Conservation (phyloP, 2,113 vertebrate genomes). For the Hippoglossus stenolepis region DNA sequence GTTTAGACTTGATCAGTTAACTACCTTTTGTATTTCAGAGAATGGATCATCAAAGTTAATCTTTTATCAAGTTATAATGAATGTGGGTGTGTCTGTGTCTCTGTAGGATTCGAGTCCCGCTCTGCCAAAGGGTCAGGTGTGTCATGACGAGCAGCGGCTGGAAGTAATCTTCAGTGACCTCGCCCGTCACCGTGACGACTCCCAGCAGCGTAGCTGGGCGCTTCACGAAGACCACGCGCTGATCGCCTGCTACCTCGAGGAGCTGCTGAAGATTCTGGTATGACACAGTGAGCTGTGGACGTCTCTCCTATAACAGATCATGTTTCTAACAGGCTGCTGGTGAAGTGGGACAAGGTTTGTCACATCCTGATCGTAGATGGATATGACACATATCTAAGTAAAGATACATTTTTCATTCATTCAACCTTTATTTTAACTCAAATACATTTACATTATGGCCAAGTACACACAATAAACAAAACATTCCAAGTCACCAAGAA, state of each 20-base stretch:
- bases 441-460: too few species aligned
- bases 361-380: neutral
- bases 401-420: too few species aligned
- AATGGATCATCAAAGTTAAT: neutral
- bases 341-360: neutral
- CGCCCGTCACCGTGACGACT: constrained; percentile 91
- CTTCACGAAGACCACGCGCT: constrained; percentile 84
- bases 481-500: too few species aligned
- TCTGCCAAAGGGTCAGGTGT: constrained; percentile 94
- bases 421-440: too few species aligned
- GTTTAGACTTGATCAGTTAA: neutral
- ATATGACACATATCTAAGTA: too few species aligned
- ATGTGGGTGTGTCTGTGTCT: neutral
- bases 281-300: neutral
- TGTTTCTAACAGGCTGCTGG: neutral
- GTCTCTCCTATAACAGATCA: neutral
- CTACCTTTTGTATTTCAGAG: neutral
- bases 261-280: constrained; percentile 94
- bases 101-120: constrained; percentile 86
- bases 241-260: constrained; percentile 84
- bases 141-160: constrained; percentile 94
- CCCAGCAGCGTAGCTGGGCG: constrained; percentile 95
- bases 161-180: constrained; percentile 97
- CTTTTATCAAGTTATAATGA: constrained; percentile 20
- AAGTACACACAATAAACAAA: too few species aligned